phyloP scores from a whole-genome alignment of 2,113 vertebrate species.

The Syngnathus floridae region DNA sequence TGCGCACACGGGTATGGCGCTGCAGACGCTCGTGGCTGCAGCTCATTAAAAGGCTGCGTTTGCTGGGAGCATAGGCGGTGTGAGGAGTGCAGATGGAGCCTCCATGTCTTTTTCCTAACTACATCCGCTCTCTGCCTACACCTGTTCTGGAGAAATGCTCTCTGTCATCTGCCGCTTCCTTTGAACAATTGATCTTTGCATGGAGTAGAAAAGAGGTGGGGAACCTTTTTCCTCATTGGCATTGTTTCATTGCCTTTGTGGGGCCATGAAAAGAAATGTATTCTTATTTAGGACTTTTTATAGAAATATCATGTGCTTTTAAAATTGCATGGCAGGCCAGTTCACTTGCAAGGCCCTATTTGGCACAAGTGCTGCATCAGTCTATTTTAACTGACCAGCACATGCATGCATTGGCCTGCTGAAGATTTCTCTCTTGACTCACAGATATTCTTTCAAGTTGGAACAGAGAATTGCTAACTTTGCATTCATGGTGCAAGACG shows the following conservation, averaged over 20 bases:
- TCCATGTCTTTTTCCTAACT: constrained; percentile 41
- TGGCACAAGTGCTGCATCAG: background rate
- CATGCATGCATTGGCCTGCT: constrained; percentile 5
- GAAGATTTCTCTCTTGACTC: constrained; percentile 9
- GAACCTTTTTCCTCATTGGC: background rate
- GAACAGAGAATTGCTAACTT: constrained; percentile 19
- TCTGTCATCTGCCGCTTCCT: constrained; percentile 41
- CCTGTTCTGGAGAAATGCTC: constrained; percentile 41
- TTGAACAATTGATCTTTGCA: constrained; percentile 36
- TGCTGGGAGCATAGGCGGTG: constrained; percentile 49
- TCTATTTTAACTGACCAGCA: background rate
- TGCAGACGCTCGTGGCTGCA: constrained; percentile 35
- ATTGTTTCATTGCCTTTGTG: background rate
- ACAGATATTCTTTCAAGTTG: constrained; percentile 28
- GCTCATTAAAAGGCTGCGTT: constrained; percentile 56
- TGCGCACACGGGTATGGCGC: constrained; percentile 32
- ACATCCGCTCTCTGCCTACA: constrained; percentile 48
- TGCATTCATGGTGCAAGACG: constrained; percentile 39
- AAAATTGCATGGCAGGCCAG: background rate
- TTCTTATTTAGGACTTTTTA: background rate
- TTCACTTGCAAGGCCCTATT: background rate
- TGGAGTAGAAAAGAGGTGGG: background rate
- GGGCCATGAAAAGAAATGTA: background rate
- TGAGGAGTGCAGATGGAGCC: constrained; percentile 46
- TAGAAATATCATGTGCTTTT: background rate